These are phyloP conservation scores for Chaetodon auriga DNA, from an alignment of 2,113 vertebrate species.

Conservation along the genomic window DNA sequence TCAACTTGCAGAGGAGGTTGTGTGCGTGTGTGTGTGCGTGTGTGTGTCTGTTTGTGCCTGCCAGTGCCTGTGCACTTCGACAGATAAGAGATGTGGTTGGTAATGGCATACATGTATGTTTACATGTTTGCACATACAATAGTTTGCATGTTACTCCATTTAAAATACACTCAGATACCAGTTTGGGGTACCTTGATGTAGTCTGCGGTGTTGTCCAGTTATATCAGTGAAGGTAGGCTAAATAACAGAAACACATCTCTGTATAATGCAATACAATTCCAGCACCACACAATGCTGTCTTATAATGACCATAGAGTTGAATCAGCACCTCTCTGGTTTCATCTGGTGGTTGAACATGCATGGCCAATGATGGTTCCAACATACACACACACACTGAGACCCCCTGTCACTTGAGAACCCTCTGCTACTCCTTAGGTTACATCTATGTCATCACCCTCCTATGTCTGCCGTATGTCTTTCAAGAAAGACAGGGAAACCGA, in stretches of 20 bases:
- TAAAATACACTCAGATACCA: not conserved
- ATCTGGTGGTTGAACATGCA: not conserved
- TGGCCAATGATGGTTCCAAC: not conserved
- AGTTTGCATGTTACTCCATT: constrained; percentile 11
- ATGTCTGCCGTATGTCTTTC: not conserved
- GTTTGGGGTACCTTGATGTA: not conserved
- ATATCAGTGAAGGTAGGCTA: not conserved
- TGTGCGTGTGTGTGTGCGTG: constrained; percentile 24
- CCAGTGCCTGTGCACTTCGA: constrained; percentile 55
- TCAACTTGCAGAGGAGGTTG: constrained; percentile 87
- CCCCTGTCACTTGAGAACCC: not conserved
- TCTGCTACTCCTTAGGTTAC: not conserved
- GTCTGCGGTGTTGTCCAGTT: no score
- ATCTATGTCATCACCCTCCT: not conserved
- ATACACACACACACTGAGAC: not conserved
- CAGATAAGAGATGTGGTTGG: constrained; percentile 54
- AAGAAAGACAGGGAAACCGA: not conserved
- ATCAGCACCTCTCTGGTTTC: not conserved
- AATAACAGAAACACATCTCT: not conserved
- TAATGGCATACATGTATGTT: constrained; percentile 29
- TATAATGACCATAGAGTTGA: no score
- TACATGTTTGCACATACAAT: not conserved
- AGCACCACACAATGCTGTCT: no score
- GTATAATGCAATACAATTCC: not conserved
- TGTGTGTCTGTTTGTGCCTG: constrained; percentile 50